Evolutionary conservation across 2,797 vertebrate genomes (phyloP).

Genomic region (Orientallactaga sibirica): DNA sequence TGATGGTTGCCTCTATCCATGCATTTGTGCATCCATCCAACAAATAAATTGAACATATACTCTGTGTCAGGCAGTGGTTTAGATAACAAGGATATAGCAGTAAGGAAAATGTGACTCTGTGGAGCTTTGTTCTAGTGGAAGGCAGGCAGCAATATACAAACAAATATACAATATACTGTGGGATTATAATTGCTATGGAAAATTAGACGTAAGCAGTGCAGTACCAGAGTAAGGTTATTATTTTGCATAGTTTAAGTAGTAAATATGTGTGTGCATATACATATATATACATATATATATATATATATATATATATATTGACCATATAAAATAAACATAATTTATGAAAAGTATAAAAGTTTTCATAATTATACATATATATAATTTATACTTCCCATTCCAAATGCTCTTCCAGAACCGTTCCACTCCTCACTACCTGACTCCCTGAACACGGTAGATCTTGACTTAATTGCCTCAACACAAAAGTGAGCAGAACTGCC

Average conservation of each 20-base stretch:
- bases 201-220: neutral
- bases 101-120: constrained; percentile 40
- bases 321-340: neutral
- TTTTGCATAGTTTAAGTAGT: constrained; percentile 2
- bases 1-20: neutral
- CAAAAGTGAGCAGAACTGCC: neutral
- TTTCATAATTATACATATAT: neutral
- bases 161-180: neutral
- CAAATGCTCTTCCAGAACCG: neutral
- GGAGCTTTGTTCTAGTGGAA: constrained; percentile 20
- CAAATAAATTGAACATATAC: neutral
- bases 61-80: neutral
- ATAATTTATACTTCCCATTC: neutral
- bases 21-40: neutral
- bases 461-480: neutral
- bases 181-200: neutral
- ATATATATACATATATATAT: neutral
- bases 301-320: neutral
- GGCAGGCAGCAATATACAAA: neutral
- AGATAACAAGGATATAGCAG: neutral
- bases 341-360: neutral
- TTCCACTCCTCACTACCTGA: neutral
- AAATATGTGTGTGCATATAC: neutral
- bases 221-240: neutral
- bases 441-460: neutral